Percentiles rank a stretch among this genome's conserved stretches.
These are phyloP conservation scores for Mya arenaria DNA, from an alignment of 1,140 invertebrate genomes.

Conservation along the genomic window DNA sequence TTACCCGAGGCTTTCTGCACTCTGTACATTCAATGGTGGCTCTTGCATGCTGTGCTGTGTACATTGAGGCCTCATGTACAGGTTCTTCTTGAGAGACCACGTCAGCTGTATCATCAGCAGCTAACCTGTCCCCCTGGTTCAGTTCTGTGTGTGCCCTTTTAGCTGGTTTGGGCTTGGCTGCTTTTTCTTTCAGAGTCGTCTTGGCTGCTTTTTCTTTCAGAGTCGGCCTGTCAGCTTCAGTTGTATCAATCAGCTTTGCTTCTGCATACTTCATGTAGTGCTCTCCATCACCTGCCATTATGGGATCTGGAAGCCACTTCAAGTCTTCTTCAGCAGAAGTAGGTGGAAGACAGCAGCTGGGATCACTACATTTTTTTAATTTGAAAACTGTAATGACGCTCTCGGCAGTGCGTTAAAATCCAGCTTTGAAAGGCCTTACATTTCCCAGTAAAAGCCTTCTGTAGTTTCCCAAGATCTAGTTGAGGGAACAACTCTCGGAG, in stretches of 20 bases:
- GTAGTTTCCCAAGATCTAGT: not conserved
- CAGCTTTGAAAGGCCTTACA: not conserved
- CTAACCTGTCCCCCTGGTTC: too few relatives aligned
- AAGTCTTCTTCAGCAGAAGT: not conserved
- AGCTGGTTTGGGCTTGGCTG: not conserved
- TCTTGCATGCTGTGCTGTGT: not conserved
- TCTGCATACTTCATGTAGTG: not conserved
- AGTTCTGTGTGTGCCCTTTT: too few relatives aligned
- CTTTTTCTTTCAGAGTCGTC: not conserved
- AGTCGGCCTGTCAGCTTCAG: not conserved
- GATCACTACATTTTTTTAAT: slow-evolving; percentile 1
- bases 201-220: not conserved
- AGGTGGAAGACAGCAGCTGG: not conserved
- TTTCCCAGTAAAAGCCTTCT: not conserved
- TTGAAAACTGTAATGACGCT: slow-evolving; percentile 1
- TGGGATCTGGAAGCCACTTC: not conserved
- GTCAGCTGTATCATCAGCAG: not conserved
- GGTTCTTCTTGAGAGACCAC: not conserved
- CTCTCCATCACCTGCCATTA: not conserved
- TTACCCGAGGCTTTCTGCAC: slow-evolving; percentile 11
- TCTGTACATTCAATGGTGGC: not conserved
- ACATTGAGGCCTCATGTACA: not conserved
- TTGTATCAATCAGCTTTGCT: not conserved
- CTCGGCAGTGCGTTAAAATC: not conserved
- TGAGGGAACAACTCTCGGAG: not conserved